These are phyloP conservation scores for Colletes gigas DNA, from an alignment of 1,140 invertebrate species.

Conservation along the genomic window DNA sequence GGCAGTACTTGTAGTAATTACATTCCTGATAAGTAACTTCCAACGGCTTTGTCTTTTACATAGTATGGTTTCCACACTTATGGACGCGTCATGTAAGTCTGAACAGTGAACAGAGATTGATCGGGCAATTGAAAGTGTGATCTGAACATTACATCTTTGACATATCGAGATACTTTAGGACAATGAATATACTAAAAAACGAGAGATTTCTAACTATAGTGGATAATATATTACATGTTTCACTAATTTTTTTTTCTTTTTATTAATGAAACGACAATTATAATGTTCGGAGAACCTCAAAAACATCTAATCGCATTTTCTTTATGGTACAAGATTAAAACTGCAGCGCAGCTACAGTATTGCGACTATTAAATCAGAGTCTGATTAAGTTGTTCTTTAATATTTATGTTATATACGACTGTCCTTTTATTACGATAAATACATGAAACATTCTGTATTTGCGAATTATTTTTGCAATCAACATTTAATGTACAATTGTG, in stretches of 20 bases:
- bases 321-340: neutral
- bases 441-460: neutral
- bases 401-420: neutral
- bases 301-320: conserved; percentile 20
- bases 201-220: conserved; percentile 14
- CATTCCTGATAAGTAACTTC: conserved; percentile 33
- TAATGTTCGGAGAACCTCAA: neutral
- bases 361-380: neutral
- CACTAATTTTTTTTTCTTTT: conserved; percentile 26
- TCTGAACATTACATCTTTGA: conserved; percentile 28
- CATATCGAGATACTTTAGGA: conserved; percentile 17
- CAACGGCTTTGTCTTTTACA: conserved; percentile 36
- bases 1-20: conserved; percentile 43
- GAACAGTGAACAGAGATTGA: conserved; percentile 17
- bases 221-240: conserved; percentile 26
- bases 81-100: conserved; percentile 28
- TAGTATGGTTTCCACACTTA: conserved; percentile 40
- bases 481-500: conserved; percentile 35
- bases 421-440: neutral
- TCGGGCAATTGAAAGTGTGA: conserved; percentile 28
- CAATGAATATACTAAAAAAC: conserved; percentile 37
- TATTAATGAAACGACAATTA: conserved; percentile 7
- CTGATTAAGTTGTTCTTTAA: neutral
- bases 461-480: conserved; percentile 32
- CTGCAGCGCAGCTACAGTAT: conserved; percentile 8